Evolutionary conservation across 2,888 invertebrate species (phyloP).

Genomic region (Anoncus sp.): DNA sequence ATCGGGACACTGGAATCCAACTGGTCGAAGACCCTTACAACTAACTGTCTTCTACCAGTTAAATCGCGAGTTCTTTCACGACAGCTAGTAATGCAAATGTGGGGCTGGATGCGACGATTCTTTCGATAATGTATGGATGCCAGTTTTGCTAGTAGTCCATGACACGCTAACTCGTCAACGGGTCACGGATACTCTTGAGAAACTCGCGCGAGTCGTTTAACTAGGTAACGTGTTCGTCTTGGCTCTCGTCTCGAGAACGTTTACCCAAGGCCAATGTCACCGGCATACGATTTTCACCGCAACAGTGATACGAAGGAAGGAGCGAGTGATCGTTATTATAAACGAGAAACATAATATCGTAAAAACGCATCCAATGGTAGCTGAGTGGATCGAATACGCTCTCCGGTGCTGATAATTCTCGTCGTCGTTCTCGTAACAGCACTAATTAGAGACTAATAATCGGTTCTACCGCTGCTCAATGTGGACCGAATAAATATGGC

Average conservation of each 20-base stretch:
- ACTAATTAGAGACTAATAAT: conserved; percentile 60
- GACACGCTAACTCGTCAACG: conserved; percentile 61
- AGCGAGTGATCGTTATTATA: conserved; percentile 50
- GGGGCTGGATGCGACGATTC: conserved; percentile 28
- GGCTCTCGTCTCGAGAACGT: conserved; percentile 18
- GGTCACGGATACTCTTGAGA: conserved; percentile 57
- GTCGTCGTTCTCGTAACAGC: conserved; percentile 54
- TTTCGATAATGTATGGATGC: conserved; percentile 50
- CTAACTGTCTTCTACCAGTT: not conserved
- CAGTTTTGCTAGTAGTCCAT: conserved; percentile 49
- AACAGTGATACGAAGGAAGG: conserved; percentile 29
- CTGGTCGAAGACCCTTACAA: too few species aligned
- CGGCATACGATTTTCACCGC: conserved; percentile 15
- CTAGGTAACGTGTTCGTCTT: conserved; percentile 37
- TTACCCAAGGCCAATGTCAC: conserved; percentile 62
- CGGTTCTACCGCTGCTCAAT: conserved; percentile 49
- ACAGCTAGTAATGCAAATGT: conserved; percentile 32
- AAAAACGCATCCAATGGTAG: conserved; percentile 29
- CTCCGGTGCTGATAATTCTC: conserved; percentile 27
- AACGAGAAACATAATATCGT: conserved; percentile 45
- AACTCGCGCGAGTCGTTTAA: conserved; percentile 36
- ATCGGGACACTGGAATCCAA: not conserved
- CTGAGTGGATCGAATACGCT: conserved; percentile 11
- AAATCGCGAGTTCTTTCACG: not conserved
- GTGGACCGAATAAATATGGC: conserved; percentile 56